Conservation (phyloP, 1,140 invertebrate genomes). For the Drosophila nebulosa region DNA sequence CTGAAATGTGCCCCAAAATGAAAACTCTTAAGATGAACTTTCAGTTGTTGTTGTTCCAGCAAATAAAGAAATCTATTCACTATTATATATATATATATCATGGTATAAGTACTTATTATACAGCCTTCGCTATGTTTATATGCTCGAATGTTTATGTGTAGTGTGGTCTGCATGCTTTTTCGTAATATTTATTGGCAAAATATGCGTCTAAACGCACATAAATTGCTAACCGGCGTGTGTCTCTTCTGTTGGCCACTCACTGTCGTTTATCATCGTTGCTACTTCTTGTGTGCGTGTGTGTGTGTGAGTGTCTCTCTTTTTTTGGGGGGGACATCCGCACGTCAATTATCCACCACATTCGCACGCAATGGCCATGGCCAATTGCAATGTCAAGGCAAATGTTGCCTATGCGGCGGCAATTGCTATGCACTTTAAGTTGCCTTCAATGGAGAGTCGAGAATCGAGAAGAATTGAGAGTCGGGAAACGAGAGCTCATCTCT, state of each 20-base stretch:
- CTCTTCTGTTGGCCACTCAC: too few species aligned
- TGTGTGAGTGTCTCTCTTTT: slow-evolving; percentile 4
- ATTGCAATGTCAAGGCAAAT: slow-evolving; percentile 72
- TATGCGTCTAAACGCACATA: slow-evolving; percentile 81
- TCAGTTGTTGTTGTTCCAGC: too few species aligned
- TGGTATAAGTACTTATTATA: background rate
- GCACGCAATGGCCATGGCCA: slow-evolving; percentile 49
- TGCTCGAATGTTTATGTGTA: slow-evolving; percentile 41
- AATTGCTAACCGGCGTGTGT: slow-evolving; percentile 73
- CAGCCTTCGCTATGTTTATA: slow-evolving; percentile 2
- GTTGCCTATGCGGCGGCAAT: slow-evolving; percentile 40
- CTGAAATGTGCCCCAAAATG: too few species aligned
- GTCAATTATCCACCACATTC: slow-evolving; percentile 33
- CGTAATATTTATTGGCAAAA: slow-evolving; percentile 81
- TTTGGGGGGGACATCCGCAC: slow-evolving; percentile 27
- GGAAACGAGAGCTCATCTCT: too few species aligned
- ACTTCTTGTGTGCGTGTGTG: too few species aligned
- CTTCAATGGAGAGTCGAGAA: background rate
- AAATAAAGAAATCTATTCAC: too few species aligned
- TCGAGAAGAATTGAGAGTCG: too few species aligned
- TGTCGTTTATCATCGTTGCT: too few species aligned
- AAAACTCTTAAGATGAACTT: too few species aligned
- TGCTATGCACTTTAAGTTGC: slow-evolving; percentile 47
- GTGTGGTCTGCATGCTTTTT: slow-evolving; percentile 73
- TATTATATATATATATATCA: too few species aligned